phyloP scores from a whole-genome alignment of 2,888 invertebrate species.

The Eucera pruinosa region DNA sequence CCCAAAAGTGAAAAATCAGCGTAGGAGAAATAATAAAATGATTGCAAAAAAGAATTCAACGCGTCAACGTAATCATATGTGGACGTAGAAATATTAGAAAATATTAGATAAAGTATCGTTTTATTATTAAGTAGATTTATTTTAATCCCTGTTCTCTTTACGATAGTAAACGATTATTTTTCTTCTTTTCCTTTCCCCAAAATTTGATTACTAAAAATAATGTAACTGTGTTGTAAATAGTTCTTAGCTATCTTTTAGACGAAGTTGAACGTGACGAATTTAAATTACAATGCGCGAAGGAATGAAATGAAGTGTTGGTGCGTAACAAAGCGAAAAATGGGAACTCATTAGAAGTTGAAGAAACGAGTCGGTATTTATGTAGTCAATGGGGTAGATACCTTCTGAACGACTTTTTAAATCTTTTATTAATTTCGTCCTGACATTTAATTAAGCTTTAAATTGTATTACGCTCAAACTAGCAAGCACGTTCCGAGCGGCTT shows the following conservation, averaged over 20 bases:
- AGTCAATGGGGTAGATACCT: constrained; percentile 10
- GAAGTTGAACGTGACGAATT: constrained; percentile 37
- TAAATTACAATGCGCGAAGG: constrained; percentile 34
- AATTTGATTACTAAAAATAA: no score
- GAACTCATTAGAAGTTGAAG: neutral
- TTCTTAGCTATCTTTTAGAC: neutral
- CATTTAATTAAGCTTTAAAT: constrained; percentile 32
- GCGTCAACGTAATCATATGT: no score
- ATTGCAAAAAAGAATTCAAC: no score
- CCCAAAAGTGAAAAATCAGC: no score
- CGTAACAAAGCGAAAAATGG: constrained; percentile 16
- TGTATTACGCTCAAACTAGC: constrained; percentile 25
- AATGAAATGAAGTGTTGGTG: constrained; percentile 11
- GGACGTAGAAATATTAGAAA: no score
- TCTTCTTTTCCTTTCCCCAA: no score
- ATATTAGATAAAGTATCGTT: no score
- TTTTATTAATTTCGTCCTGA: constrained; percentile 23
- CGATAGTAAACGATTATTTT: no score
- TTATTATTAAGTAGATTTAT: no score
- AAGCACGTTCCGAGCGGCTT: constrained; percentile 31
- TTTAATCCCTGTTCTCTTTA: no score
- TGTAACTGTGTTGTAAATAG: no score
- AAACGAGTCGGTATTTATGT: constrained; percentile 3
- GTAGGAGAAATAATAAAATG: no score
- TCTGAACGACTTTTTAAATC: constrained; percentile 31